Conservation (phyloP, 2,113 vertebrate genomes). For the Potamarius usumacintae region DNA sequence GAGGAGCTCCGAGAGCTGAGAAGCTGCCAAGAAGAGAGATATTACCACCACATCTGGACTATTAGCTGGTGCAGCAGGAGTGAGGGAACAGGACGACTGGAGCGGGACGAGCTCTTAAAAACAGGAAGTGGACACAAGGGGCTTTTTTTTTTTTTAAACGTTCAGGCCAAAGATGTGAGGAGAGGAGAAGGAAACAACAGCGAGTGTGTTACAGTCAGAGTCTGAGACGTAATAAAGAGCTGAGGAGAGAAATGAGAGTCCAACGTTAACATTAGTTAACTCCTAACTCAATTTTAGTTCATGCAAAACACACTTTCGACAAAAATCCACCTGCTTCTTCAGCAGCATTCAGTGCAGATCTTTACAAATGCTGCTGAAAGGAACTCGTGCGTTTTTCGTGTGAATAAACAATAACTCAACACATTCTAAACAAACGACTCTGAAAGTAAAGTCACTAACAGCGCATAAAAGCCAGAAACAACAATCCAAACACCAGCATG, state of each 20-base stretch:
- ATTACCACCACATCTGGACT: background rate
- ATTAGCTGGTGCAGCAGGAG: background rate
- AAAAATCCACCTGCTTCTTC: no score
- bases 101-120: background rate
- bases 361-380: no score
- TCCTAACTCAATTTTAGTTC: background rate
- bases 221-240: background rate
- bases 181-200: background rate
- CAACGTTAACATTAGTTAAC: background rate
- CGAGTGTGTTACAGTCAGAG: background rate
- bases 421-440: no score
- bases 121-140: background rate
- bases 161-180: background rate
- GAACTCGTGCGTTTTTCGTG: no score
- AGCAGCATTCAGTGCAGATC: no score
- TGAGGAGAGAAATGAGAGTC: background rate
- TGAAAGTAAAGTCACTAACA: no score
- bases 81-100: background rate
- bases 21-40: background rate
- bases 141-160: background rate
- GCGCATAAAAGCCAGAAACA: no score
- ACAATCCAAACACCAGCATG: no score
- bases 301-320: no score
- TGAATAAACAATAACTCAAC: no score
- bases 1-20: background rate